Conservation (phyloP, 1,140 invertebrate species). For the Cydia strobilella region DNA sequence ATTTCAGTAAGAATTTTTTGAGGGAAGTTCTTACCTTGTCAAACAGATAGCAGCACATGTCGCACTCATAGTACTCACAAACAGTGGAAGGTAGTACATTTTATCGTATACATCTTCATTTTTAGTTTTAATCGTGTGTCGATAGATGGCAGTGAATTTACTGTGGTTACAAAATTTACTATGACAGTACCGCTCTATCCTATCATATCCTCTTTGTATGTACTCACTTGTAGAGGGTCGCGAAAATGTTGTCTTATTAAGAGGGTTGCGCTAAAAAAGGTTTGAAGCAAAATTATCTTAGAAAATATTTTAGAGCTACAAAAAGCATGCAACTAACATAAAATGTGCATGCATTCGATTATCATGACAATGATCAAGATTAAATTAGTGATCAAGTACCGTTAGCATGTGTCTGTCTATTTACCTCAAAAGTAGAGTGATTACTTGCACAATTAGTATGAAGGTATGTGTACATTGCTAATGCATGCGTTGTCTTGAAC, state of each 20-base stretch:
- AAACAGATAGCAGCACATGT: neutral
- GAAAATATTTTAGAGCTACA: neutral
- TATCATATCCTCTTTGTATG: no score
- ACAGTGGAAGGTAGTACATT: neutral
- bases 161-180: no score
- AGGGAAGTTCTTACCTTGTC: neutral
- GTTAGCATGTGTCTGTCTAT: slow-evolving; percentile 9
- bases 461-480: slow-evolving; percentile 4
- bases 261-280: neutral
- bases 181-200: no score
- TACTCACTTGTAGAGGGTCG: neutral
- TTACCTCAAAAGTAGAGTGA: slow-evolving; percentile 13
- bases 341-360: slow-evolving; percentile 2
- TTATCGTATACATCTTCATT: no score
- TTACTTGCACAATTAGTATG: slow-evolving; percentile 8
- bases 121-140: no score
- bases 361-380: neutral
- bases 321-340: neutral
- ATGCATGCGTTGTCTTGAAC: neutral
- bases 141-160: no score
- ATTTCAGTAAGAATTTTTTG: neutral
- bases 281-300: neutral
- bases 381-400: neutral
- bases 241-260: no score
- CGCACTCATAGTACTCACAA: neutral